Base-by-base conservation (phyloP, 2,113 vertebrate species). In the Mesocricetus auratus region DNA sequence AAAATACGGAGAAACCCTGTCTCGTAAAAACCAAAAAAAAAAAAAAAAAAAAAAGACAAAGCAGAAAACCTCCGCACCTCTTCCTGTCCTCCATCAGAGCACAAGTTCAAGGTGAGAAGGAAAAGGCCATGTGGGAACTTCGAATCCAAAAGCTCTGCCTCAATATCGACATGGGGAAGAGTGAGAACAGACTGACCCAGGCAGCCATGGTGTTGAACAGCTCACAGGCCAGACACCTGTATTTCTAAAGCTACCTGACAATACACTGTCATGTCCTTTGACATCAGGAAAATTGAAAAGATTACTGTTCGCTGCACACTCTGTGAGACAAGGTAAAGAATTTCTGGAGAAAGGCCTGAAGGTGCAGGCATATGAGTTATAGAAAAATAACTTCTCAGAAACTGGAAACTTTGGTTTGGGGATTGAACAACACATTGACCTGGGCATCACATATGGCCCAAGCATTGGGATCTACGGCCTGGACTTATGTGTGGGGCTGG, bases 261-360 rank as follows among this genome's bases (percentile, higher is more conserved):
- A 74, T 42, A 42, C 9, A 42, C n/a, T 6, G 3, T 42, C 71
- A 42, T 19, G 39, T 39, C n/a, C n/a, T 73, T 73, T 39, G 69
- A 9, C 69, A 22, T 39, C n/a, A 73, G 69, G 22, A 36, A 69
- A 69, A 69, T n/a, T n/a, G 33, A 69, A 36, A 12, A 69, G 77
- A 79, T 79, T 53, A 53, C 79, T 24, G 53, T 82, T 21, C 21
- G 60, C 53, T 33, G 82, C 39, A 85, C 24, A 62, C 39, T 85
- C 39, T 3, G 16, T 45, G 60, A 62, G 82, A 39, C 82, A 85
- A 64, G 15, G 60, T 26, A 33, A 85, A 10, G 82, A 60, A 7
- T 39, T 58, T 50, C 79, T 82, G 79, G 36, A 82, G 53, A 66
- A 85, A 45, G 82, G 39, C 39, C 98, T 99, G n/a, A 99, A 99